Conservation (phyloP, 2,888 invertebrate species). For the Synanthedon myopaeformis region DNA sequence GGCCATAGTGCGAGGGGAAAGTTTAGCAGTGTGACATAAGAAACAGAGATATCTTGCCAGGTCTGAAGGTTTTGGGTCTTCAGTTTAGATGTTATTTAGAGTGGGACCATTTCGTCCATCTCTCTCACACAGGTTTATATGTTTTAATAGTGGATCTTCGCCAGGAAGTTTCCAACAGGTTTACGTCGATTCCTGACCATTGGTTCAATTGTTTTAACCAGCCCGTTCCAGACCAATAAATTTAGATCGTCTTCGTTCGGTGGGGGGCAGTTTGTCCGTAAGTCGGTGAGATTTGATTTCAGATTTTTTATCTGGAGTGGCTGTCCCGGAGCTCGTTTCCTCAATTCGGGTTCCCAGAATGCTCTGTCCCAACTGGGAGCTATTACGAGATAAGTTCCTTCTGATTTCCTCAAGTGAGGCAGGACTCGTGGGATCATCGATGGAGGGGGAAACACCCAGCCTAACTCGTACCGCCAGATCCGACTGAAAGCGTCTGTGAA, state of each 20-base stretch:
- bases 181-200: constrained; percentile 4
- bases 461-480: constrained; percentile 10
- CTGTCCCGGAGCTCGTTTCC: constrained; percentile 1
- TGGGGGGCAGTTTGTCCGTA: constrained; percentile 1
- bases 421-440: constrained; percentile 10
- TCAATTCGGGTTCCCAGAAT: constrained; percentile 10
- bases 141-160: constrained; percentile 11
- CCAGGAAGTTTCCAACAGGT: constrained; percentile 7
- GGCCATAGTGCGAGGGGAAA: constrained; percentile 11
- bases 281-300: constrained; percentile 4
- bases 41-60: constrained; percentile 4
- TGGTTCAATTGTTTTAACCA: constrained; percentile 6
- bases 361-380: constrained; percentile 9
- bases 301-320: constrained; percentile 6
- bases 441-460: constrained; percentile 14
- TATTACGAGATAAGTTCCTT: constrained; percentile 10
- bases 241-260: constrained; percentile 3
- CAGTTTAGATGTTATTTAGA: background rate
- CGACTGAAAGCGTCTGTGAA: constrained; percentile 11
- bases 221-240: constrained; percentile 13
- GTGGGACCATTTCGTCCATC: constrained; percentile 4
- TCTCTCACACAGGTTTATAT: constrained; percentile 8
- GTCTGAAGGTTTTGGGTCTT: constrained; percentile 2
- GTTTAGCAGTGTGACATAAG: constrained; percentile 4
- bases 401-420: constrained; percentile 7